Base-by-base conservation (phyloP, 2,797 vertebrate species). In the Fistularia tabacaria region DNA sequence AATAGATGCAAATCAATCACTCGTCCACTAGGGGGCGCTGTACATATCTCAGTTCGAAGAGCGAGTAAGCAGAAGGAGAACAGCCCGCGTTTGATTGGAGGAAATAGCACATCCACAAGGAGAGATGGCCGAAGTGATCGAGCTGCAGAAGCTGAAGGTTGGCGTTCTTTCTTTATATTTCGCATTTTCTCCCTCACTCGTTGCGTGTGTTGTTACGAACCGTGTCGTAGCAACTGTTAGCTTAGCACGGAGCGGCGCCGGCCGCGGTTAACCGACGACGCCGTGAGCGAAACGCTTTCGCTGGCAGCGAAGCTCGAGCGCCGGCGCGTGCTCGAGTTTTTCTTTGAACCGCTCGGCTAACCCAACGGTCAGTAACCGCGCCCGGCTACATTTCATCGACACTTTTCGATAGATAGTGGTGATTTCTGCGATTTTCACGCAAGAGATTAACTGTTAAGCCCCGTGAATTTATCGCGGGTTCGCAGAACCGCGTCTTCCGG, bases 91-190 rank as follows among this genome's bases (percentile, higher is more conserved):
- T 53, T 78, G 78, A 84, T 85, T 81, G 81, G 77, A 74, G 77
- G 81, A 86, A 80, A 73, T 59, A 0, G 14, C 40, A 53, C 57
- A 73, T 77, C 73, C 80, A 87, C 82, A 86, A 81, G 77, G 73
- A 80, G 88, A 86, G 76, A 90, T 90, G 88, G 87, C 87, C 6
- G 88, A 90, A 74, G 82, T 90, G 6, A 74, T 84, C 48, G 87
- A 87, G 55, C 76, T 90, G 52, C 88, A 88, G 36, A 90, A 90
- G 55, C 80, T 90, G 13, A 90, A 90, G 88, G 88, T 90, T 70
- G 38, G 80, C 14, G 14, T 7, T 73, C 6, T 0, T 9, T 1
- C 0, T 1, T 0, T 43, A 36, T 56, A 61, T 62, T 55, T 0
- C 15, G 3, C 8, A 3, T 40, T 48, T 72, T 36, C 10, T 15